Evolutionary conservation across 1,140 invertebrate genomes (phyloP).

Genomic region (Dryas iulia): DNA sequence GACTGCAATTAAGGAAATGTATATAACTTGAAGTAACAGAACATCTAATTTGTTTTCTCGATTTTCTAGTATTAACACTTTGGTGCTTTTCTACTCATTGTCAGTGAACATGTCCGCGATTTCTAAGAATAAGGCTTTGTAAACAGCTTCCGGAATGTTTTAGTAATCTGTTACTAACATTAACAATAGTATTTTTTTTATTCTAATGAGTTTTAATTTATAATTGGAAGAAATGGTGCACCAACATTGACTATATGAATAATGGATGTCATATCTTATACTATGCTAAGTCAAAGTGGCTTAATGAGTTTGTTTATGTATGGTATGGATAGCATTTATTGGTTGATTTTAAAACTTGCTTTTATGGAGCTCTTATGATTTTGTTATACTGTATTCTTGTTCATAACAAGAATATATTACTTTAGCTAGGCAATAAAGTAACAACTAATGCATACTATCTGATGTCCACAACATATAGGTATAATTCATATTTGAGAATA

Average conservation of each 20-base stretch:
- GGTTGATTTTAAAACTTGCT: not conserved
- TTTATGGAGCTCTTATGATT: not conserved
- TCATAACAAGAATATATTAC: not conserved
- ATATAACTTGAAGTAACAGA: conserved; percentile 35
- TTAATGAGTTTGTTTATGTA: not conserved
- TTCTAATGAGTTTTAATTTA: conserved; percentile 1
- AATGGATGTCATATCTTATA: not conserved
- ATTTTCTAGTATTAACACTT: conserved; percentile 53
- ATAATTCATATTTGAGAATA: not conserved
- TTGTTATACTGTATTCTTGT: not conserved
- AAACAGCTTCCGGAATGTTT: conserved; percentile 79
- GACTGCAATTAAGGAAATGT: conserved; percentile 19
- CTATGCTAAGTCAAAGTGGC: not conserved
- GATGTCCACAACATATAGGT: not conserved
- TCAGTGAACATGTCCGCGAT: conserved; percentile 56
- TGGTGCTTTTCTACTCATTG: conserved; percentile 63
- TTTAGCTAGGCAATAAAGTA: not conserved
- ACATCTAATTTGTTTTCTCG: conserved; percentile 19
- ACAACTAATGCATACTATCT: not conserved
- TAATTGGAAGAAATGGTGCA: conserved; percentile 53
- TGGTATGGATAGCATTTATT: not conserved
- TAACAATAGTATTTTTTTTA: conserved; percentile 45
- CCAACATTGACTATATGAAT: conserved; percentile 36
- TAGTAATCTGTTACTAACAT: conserved; percentile 69
- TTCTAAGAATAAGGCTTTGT: conserved; percentile 73